Evolutionary conservation across 2,888 invertebrate species (phyloP), one percentile per base, ranked within the genome.

Genomic region (Acleris literana): DNA sequence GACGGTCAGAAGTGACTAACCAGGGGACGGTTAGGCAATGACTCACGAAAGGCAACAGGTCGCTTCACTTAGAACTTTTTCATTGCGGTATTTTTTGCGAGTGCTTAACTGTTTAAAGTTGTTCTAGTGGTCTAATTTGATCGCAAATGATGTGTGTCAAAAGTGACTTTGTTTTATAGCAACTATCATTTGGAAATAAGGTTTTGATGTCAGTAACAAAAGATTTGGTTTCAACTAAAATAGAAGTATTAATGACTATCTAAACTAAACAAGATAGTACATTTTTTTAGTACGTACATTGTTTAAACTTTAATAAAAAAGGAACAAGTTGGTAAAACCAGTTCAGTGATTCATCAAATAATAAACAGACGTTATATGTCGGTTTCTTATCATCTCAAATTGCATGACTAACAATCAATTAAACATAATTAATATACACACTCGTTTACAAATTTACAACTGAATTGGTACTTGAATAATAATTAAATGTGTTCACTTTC

Each of bases 61-160:
- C 84, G 82, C 79, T 80, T 83, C 81, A 81, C 81, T 88, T 84
- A 78, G 80, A 83, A 80, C 82, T 84, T 88, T 46, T 79, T 82
- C 81, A 81, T 88, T 88, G 86, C 88, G 89, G 89, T 90, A 87
- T 85, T 86, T 85, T 81, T 84, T 80, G 66, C 62, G 65, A 76
- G 72, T 73, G 70, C 67, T 69, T 87, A 87, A 91, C 91, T 81
- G 91, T 90, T 82, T 77, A 76, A 69, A 72, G 80, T 71, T 81
- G 72, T 75, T 74, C 71, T 70, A 74, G 64, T 76, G 76, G 68
- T 78, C 80, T 81, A 86, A 87, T 87, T 86, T 81, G 72, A 73
- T 75, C 71, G 72, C 71, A 70, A 70, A 74, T 70, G 52, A 56
- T 62, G 33, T 56, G 57, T 57, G 66, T 62, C 62, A 57, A 44